Conservation (phyloP, 2,888 invertebrate species). For the Oscheius sp. region DNA sequence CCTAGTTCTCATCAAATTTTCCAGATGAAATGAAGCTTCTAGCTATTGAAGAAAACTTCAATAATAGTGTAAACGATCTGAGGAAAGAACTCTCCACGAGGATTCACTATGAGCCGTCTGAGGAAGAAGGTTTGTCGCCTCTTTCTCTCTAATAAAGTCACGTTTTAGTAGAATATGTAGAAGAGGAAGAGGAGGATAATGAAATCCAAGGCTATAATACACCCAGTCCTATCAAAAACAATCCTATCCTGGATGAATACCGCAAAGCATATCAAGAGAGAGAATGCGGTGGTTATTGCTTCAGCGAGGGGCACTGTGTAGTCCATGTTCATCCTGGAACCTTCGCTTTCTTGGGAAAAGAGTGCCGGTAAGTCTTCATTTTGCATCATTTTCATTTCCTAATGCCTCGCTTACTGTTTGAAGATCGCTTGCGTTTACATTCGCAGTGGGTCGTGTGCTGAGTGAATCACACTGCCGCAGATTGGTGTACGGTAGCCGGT, state of each 20-base stretch:
- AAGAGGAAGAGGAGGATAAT: slow-evolving; percentile 1
- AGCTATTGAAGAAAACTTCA: neutral
- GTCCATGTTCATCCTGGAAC: slow-evolving; percentile 8
- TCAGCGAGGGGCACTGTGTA: neutral
- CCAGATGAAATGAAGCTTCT: neutral
- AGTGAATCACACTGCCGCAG: neutral
- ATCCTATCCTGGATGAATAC: slow-evolving; percentile 4
- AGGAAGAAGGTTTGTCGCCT: neutral
- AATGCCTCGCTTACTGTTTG: neutral
- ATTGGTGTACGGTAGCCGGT: too few relatives aligned
- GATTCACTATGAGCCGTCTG: neutral
- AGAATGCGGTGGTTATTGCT: slow-evolving; percentile 12
- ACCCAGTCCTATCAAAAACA: neutral
- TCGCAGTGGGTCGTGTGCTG: neutral
- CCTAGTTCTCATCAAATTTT: neutral
- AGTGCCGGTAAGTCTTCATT: slow-evolving; percentile 4
- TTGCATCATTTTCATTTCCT: neutral
- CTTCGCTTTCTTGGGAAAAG: slow-evolving; percentile 4
- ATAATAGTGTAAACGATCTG: neutral
- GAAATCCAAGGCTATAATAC: neutral
- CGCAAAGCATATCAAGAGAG: neutral
- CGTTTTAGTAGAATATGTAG: slow-evolving; percentile 12
- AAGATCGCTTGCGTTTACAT: neutral
- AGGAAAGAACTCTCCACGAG: neutral
- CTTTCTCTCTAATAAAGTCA: neutral